Base-by-base conservation (phyloP, 1,140 invertebrate genomes). In the Nasonia giraulti region DNA sequence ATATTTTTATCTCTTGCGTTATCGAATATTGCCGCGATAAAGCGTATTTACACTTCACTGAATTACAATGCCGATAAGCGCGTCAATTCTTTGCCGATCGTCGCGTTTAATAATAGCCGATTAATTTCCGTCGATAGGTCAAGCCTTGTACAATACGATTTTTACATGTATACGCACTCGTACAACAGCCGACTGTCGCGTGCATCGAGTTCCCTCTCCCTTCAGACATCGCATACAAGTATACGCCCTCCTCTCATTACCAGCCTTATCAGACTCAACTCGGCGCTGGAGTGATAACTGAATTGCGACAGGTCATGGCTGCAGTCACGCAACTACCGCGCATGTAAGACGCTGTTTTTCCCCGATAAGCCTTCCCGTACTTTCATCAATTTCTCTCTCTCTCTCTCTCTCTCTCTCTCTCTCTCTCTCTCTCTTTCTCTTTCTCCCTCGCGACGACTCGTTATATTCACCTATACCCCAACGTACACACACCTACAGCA, bases 301-400 rank as follows among this genome's bases (percentile, higher is more conserved):
- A 76, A 88, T 91, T 92, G 89, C 83, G 89, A 89, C 89, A 91
- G 91, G 91, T 91, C 89, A 91, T 90, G 91, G 89, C 88, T 89
- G 40, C 40, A 80, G 69, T 66, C 69, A 84, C 20, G 69, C 77
- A 84, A 80, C 0, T 4, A 37, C 10, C 5, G 4, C 12, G 11
- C 33, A 17, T 4, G 12, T 74, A 73, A 50, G 33, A 47, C 8
- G 10, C 75, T 76, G 47, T 75, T 75, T 47, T 44, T 20, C n/a
- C 6, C 2, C 20, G 50, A 62, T 78, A 62, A 78, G 23, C 23
- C 76, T 14, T 47, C 31, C 31, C 1, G 27, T 4, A 33, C 33
- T 82, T 82, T 76, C 82, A 83, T 77, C 71, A 23, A 82, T 82
- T 50, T 76, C 23, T 82, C 50, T 10, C 76, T n/a, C 23, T 10